phyloP scores from a whole-genome alignment of 2,888 invertebrate genomes.

The Cylloceria caligata region DNA sequence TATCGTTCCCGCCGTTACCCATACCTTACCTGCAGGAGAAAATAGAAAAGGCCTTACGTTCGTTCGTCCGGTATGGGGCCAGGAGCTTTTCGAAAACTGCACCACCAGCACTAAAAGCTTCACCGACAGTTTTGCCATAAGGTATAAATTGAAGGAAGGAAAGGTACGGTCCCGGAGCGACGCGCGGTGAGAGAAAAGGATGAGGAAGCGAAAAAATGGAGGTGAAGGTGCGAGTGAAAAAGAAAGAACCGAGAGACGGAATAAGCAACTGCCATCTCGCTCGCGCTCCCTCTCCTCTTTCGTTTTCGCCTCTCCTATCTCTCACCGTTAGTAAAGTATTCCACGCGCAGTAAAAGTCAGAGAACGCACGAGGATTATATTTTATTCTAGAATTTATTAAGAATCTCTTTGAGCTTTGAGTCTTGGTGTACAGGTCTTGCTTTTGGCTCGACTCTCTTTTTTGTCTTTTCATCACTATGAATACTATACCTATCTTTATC shows the following conservation, averaged over 20 bases:
- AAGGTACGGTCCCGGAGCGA: conserved; percentile 44
- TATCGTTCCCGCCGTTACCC: conserved; percentile 51
- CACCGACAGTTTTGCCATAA: conserved; percentile 67
- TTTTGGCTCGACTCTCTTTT: not conserved
- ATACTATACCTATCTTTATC: conserved; percentile 9
- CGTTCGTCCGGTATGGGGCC: conserved; percentile 11
- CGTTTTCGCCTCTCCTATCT: conserved; percentile 33
- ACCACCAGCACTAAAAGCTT: conserved; percentile 72
- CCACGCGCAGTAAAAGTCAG: conserved; percentile 59
- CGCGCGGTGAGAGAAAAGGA: not conserved
- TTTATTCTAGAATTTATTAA: conserved; percentile 65
- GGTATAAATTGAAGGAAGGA: conserved; percentile 70
- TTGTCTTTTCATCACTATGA: not conserved
- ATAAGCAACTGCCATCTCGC: conserved; percentile 46
- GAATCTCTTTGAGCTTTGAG: conserved; percentile 65
- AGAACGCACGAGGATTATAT: conserved; percentile 59
- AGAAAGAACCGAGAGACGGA: conserved; percentile 27
- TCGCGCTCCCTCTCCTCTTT: conserved; percentile 18
- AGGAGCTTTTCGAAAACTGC: conserved; percentile 70
- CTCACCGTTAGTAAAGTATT: conserved; percentile 55
- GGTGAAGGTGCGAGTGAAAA: conserved; percentile 10
- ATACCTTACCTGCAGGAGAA: not conserved
- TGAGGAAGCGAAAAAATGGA: not conserved
- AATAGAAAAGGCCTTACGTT: not conserved
- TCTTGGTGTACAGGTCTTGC: not conserved